Conservation (phyloP, 2,888 invertebrate species). For the Pantelozetes paolii region DNA sequence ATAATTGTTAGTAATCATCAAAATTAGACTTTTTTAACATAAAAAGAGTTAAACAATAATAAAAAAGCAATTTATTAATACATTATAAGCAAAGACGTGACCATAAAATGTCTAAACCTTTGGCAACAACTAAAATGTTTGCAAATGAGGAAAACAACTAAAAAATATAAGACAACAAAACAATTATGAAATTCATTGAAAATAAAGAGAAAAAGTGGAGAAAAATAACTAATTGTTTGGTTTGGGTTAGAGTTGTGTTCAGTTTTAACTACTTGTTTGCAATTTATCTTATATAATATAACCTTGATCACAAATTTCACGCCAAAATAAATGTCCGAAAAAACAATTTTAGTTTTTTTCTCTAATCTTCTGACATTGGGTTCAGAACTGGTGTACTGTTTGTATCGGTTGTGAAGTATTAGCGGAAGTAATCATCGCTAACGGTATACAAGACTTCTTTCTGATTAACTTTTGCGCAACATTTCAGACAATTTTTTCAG, state of each 20-base stretch:
- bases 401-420: constrained; percentile 12
- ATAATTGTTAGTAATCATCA: no score
- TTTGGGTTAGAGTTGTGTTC: not conserved
- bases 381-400: not conserved
- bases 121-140: no score
- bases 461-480: constrained; percentile 6
- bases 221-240: not conserved
- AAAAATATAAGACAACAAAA: not conserved
- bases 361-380: not conserved
- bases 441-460: constrained; percentile 20
- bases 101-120: no score
- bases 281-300: constrained; percentile 1
- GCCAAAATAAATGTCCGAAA: not conserved
- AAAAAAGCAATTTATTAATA: no score
- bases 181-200: not conserved
- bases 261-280: not conserved
- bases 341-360: not conserved
- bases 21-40: no score
- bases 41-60: no score
- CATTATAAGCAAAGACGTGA: no score
- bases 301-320: constrained; percentile 4
- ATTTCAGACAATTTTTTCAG: constrained; percentile 9
- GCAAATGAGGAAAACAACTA: no score
- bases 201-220: not conserved
- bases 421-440: constrained; percentile 35